Conservation (phyloP, 2,888 invertebrate genomes). For the Aleiodes leptofemur region DNA sequence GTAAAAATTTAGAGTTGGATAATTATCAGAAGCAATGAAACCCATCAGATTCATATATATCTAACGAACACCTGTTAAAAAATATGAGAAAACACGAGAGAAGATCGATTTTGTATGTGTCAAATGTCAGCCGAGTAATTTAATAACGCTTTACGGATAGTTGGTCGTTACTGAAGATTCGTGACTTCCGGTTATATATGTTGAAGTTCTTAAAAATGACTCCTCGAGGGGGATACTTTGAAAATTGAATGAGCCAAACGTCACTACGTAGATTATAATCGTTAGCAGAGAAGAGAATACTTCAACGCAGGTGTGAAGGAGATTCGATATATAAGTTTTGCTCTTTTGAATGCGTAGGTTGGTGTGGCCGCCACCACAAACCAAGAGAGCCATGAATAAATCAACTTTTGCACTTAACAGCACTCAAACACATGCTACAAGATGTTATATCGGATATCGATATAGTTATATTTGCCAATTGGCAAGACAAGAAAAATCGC, state of each 20-base stretch:
- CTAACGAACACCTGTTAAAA: no score
- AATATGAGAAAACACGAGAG: no score
- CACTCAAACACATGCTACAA: conserved; percentile 24
- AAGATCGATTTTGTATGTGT: not conserved
- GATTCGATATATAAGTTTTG: conserved; percentile 34
- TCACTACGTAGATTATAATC: conserved; percentile 61
- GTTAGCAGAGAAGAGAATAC: conserved; percentile 59
- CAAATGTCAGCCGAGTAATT: not conserved
- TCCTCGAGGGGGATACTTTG: conserved; percentile 47
- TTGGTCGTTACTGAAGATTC: no score
- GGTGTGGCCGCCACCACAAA: conserved; percentile 35
- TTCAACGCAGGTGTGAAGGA: conserved; percentile 65
- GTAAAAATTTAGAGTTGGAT: not conserved
- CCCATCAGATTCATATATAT: no score
- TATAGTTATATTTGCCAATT: conserved; percentile 23
- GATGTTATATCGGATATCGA: conserved; percentile 34
- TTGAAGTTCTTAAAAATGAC: conserved; percentile 9
- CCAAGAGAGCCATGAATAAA: conserved; percentile 52
- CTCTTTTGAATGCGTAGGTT: conserved; percentile 58
- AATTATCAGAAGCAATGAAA: not conserved
- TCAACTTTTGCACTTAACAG: conserved; percentile 49
- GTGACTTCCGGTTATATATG: conserved; percentile 49
- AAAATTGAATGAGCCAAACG: conserved; percentile 58
- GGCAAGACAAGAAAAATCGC: conserved; percentile 11
- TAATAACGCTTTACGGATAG: no score